Evolutionary conservation across 2,888 invertebrate species (phyloP).

Genomic region (Phyllotreta striolata): DNA sequence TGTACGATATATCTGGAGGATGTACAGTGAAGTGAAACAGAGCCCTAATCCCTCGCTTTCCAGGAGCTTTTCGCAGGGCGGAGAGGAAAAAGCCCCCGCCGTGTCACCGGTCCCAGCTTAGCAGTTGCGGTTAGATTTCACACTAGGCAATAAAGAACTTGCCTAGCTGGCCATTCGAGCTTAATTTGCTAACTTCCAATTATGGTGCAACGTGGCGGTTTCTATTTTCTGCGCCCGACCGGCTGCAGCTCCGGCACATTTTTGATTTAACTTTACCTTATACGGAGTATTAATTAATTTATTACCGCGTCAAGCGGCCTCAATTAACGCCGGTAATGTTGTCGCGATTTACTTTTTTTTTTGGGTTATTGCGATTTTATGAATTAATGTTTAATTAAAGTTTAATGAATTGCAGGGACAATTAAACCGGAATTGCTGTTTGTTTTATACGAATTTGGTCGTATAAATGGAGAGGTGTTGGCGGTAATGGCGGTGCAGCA

Average conservation of each 20-base stretch:
- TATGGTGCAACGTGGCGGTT: slow-evolving; percentile 51
- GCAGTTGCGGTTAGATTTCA: slow-evolving; percentile 55
- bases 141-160: slow-evolving; percentile 56
- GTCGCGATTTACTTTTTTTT: too few relatives aligned
- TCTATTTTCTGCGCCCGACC: slow-evolving; percentile 39
- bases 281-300: too few relatives aligned
- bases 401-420: too few relatives aligned
- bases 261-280: too few relatives aligned
- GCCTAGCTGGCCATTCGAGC: slow-evolving; percentile 53
- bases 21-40: slow-evolving; percentile 36
- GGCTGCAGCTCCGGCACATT: slow-evolving; percentile 5
- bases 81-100: slow-evolving; percentile 37
- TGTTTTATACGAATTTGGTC: too few relatives aligned
- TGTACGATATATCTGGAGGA: slow-evolving; percentile 36
- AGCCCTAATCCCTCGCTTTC: slow-evolving; percentile 47
- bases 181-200: slow-evolving; percentile 57
- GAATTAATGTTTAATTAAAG: too few relatives aligned
- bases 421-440: too few relatives aligned
- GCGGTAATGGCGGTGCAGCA: too few relatives aligned
- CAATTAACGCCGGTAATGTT: too few relatives aligned
- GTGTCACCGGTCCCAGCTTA: slow-evolving; percentile 47
- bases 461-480: too few relatives aligned
- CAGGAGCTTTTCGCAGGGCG: slow-evolving; percentile 46
- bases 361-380: too few relatives aligned
- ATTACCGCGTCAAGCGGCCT: too few relatives aligned